Conservation (phyloP, 2,113 vertebrate genomes). For the Grallaria varia region DNA sequence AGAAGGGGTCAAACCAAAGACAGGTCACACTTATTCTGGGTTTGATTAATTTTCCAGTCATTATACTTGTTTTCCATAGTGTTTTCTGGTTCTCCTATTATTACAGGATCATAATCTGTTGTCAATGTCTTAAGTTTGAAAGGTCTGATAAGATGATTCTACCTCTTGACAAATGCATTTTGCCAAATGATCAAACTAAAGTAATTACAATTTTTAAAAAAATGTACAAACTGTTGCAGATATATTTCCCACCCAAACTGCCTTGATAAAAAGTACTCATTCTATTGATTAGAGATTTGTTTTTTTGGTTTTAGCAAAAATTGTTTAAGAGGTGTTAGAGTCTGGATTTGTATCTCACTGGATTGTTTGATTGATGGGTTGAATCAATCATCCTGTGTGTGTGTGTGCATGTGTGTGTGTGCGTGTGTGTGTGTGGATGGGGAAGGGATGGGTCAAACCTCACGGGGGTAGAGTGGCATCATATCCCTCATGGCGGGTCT, state of each 20-base stretch:
- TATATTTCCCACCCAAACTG: not conserved
- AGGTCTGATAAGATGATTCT: not conserved
- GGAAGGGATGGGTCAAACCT: too few relatives aligned
- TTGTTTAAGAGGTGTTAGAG: not conserved
- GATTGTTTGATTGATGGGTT: too few relatives aligned
- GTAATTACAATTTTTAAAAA: not conserved
- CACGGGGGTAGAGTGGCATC: too few relatives aligned
- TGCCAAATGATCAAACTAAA: not conserved
- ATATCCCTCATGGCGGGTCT: too few relatives aligned
- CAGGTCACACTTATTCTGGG: not conserved
- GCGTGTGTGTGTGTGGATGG: too few relatives aligned
- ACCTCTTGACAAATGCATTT: not conserved
- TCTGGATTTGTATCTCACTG: too few relatives aligned
- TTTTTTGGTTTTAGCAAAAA: not conserved
- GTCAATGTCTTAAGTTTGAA: not conserved
- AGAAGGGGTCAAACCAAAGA: not conserved
- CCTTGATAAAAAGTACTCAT: not conserved
- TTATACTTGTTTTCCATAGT: not conserved
- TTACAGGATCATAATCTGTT: not conserved
- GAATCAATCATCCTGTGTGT: too few relatives aligned
- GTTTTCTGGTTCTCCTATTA: not conserved
- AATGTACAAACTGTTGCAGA: not conserved
- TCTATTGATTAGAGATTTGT: not conserved
- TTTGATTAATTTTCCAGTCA: not conserved
- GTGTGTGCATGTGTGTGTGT: too few relatives aligned